phyloP scores from a whole-genome alignment of 1,140 invertebrate genomes.

The Bicyclus anynana region DNA sequence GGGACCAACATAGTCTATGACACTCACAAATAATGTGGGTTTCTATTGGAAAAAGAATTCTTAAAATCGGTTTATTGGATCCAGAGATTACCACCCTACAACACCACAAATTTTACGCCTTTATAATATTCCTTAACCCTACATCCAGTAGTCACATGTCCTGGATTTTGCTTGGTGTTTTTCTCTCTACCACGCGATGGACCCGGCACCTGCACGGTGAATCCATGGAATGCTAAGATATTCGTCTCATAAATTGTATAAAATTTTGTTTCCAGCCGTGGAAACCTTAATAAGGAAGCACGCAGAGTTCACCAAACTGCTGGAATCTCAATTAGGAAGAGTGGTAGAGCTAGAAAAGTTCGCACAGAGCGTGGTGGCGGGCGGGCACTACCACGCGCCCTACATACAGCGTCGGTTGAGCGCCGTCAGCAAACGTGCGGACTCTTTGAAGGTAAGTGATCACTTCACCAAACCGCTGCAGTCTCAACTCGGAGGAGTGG shows the following conservation, averaged over 20 bases:
- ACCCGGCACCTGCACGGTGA: too few relatives aligned
- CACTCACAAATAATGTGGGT: too few relatives aligned
- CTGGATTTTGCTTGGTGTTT: too few relatives aligned
- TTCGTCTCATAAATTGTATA: not conserved
- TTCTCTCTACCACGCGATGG: too few relatives aligned
- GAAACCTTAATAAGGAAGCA: slow-evolving; percentile 93
- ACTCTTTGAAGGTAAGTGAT: slow-evolving; percentile 61
- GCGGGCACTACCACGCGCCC: slow-evolving; percentile 80
- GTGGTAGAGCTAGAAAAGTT: slow-evolving; percentile 88
- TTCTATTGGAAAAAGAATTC: too few relatives aligned
- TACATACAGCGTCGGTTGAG: slow-evolving; percentile 82
- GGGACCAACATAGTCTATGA: too few relatives aligned
- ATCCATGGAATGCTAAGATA: too few relatives aligned
- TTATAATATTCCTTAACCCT: too few relatives aligned
- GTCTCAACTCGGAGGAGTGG: not conserved
- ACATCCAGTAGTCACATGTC: too few relatives aligned
- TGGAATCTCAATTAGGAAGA: slow-evolving; percentile 87
- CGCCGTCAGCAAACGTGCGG: slow-evolving; percentile 80
- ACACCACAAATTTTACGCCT: too few relatives aligned
- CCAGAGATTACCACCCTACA: too few relatives aligned
- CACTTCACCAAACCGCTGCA: not conserved
- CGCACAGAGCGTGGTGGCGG: slow-evolving; percentile 78
- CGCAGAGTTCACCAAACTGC: slow-evolving; percentile 91
- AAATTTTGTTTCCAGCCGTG: slow-evolving; percentile 79
- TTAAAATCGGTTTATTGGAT: too few relatives aligned